Percentiles rank a stretch among this genome's conserved stretches.
Conservation (phyloP, 2,113 vertebrate species). For the Echinops telfairi region DNA sequence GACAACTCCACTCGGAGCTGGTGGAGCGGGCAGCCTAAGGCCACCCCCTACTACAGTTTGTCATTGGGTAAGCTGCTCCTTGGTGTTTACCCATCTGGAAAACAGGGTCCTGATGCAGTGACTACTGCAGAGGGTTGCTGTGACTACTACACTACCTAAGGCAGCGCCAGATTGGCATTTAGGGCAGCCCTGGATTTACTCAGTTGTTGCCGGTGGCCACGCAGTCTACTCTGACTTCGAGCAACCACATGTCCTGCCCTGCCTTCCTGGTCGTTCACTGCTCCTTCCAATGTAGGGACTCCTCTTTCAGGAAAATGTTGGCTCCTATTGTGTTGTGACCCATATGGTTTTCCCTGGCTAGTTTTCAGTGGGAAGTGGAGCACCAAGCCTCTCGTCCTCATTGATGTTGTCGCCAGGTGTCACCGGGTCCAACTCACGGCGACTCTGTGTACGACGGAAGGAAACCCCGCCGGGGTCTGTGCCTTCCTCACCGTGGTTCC, state of each 20-base stretch:
- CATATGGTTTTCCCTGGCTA: not conserved
- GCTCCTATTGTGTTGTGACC: not conserved
- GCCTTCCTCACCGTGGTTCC: too few relatives aligned
- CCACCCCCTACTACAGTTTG: not conserved
- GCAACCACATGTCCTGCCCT: not conserved
- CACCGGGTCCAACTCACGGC: too few relatives aligned
- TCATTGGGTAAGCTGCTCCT: not conserved
- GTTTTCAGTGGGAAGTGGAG: too few relatives aligned
- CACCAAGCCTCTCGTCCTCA: too few relatives aligned
- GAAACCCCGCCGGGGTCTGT: too few relatives aligned
- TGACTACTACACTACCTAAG: too few relatives aligned
- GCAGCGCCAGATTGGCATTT: not conserved
- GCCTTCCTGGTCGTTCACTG: not conserved
- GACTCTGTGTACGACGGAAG: too few relatives aligned
- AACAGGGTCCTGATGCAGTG: not conserved
- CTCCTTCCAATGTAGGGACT: not conserved
- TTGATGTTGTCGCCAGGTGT: too few relatives aligned
- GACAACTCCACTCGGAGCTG: not conserved
- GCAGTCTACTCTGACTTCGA: not conserved
- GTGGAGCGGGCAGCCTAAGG: fast-evolving
- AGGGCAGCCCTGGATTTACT: not conserved
- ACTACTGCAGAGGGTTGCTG: too few relatives aligned
- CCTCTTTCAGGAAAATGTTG: not conserved
- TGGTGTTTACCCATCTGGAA: not conserved
- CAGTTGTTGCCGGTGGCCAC: not conserved